These are phyloP conservation scores for Bombus balteatus DNA, from an alignment of 1,140 invertebrate genomes.

Conservation along the genomic window DNA sequence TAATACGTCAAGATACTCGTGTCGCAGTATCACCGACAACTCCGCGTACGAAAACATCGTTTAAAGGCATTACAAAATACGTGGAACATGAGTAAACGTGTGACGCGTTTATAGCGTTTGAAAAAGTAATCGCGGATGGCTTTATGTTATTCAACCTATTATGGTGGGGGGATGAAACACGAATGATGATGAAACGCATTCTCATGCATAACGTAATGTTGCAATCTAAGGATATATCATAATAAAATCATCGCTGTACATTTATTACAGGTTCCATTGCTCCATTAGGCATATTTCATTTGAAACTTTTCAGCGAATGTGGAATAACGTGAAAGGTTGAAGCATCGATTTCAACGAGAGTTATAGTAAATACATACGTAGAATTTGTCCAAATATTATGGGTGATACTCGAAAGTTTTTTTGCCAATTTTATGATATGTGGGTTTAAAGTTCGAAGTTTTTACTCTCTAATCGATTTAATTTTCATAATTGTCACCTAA, in stretches of 20 bases:
- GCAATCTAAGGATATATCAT: slow-evolving; percentile 51
- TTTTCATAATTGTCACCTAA: slow-evolving; percentile 32
- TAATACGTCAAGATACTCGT: slow-evolving; percentile 44
- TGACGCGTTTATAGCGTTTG: background rate
- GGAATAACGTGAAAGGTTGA: slow-evolving; percentile 18
- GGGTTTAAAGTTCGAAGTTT: background rate
- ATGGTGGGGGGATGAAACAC: slow-evolving; percentile 8
- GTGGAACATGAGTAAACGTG: background rate
- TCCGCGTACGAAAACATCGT: slow-evolving; percentile 28
- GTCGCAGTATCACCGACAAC: slow-evolving; percentile 41
- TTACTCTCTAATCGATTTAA: background rate
- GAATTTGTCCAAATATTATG: background rate
- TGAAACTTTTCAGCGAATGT: background rate
- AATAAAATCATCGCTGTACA: slow-evolving; percentile 43
- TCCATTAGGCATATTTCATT: slow-evolving; percentile 42
- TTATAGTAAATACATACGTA: background rate
- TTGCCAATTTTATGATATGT: background rate
- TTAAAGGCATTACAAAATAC: slow-evolving; percentile 12
- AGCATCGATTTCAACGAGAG: background rate
- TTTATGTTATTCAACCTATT: slow-evolving; percentile 13
- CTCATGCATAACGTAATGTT: slow-evolving; percentile 73
- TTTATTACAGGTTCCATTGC: slow-evolving; percentile 47
- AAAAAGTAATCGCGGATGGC: slow-evolving; percentile 35
- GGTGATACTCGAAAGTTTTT: background rate
- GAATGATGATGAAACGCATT: slow-evolving; percentile 71